Base-by-base conservation (phyloP, 2,797 vertebrate genomes). In the Odontamblyopus lacepedii region DNA sequence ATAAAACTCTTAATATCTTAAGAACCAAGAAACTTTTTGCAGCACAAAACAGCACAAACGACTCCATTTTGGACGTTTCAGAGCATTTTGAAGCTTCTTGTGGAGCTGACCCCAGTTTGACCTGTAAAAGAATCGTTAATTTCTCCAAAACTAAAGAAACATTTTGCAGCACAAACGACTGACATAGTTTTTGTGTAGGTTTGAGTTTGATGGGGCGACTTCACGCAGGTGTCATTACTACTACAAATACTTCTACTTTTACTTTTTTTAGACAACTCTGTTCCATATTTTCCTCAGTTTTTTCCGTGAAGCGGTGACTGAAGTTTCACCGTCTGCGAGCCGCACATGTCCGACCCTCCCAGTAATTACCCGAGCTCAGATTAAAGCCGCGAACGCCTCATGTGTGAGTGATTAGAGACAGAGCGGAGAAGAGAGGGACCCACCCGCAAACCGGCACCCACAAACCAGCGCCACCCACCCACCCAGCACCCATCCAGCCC, bases 391-490 rank as follows among this genome's bases (percentile, higher is more conserved):
- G 48, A 51, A 9, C 71, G 56, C 63, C 74, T 29, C 62, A 26
- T 63, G 48, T 75, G 72, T 71, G 69, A 73, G 70, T 82, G 82
- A 83, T 78, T 83, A 80, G 68, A 65, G 75, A 61, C 53, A 26
- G 23, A 26, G 0, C 15, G 6, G 50, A 53, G 50, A 53, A 63
- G 79, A 77, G 85, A 83, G 73, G 75, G 86, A 83, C 81, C 75
- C 67, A 66, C 62, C 74, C 18, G 29, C 60, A 71, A 48, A 30
- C 72, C 69, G 63, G 71, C 5, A 11, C 62, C 74, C 18, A 35
- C 60, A 71, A 38, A 27, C 72, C 69, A 66, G 71, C 5, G 7
- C 23, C 23, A 23, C 41, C 62, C 48, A 65, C 63, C 64, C 60
- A 67, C 38, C 56, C 38, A 15, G 48, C 62, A 69, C 59, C 61